phyloP scores from a whole-genome alignment of 2,888 invertebrate genomes.

The Linyphia triangularis region DNA sequence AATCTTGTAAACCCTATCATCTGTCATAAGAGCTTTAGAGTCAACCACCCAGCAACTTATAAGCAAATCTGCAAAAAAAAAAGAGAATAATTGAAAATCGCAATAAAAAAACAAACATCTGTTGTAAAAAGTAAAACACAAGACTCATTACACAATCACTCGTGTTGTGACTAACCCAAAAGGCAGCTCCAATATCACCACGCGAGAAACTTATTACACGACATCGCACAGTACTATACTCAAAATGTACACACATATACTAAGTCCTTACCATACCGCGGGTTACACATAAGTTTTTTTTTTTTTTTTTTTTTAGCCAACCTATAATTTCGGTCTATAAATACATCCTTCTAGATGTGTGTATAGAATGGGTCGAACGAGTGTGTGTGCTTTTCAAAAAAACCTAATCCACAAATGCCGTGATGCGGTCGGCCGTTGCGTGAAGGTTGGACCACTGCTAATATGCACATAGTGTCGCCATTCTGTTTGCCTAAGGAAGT shows the following conservation, averaged over 20 bases:
- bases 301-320: no score
- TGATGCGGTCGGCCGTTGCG: conserved; percentile 39
- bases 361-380: conserved; percentile 10
- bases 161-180: not conserved
- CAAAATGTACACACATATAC: not conserved
- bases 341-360: conserved; percentile 40
- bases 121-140: not conserved
- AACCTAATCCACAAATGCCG: conserved; percentile 54
- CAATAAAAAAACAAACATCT: not conserved
- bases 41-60: no score
- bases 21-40: no score
- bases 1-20: no score
- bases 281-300: conserved; percentile 7
- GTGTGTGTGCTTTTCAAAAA: not conserved
- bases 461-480: conserved; percentile 65
- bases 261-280: conserved; percentile 34
- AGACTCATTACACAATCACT: not conserved
- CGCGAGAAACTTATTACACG: conserved; percentile 52
- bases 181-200: conserved; percentile 7
- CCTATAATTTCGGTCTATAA: conserved; percentile 65
- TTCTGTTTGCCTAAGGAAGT: conserved; percentile 67
- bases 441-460: conserved; percentile 14
- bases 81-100: not conserved
- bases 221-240: not conserved
- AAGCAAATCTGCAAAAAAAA: not conserved